Conservation (phyloP, 2,113 vertebrate species). For the Agapornis roseicollis region DNA sequence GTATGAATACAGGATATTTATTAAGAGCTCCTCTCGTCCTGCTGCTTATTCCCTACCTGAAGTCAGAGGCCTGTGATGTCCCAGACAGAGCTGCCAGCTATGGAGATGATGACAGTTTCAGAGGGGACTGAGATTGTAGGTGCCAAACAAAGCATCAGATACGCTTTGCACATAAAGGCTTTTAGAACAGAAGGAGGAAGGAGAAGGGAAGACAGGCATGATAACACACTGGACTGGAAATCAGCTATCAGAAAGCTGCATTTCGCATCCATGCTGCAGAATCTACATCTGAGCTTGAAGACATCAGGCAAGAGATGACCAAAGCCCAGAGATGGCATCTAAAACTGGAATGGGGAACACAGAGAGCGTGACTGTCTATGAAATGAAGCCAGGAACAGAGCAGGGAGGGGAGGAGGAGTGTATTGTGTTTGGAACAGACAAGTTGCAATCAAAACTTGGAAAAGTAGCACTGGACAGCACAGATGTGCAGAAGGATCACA, state of each 20-base stretch:
- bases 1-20: slow-evolving; percentile 47
- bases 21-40: slow-evolving; percentile 26
- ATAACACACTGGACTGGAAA: not conserved
- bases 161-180: not conserved
- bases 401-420: not conserved
- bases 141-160: slow-evolving; percentile 31
- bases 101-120: slow-evolving; percentile 41
- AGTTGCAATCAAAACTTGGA: not conserved
- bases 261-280: not conserved
- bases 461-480: not conserved
- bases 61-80: slow-evolving; percentile 44
- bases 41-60: slow-evolving; percentile 51
- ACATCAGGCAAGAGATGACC: not conserved
- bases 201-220: not conserved
- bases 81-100: slow-evolving; percentile 18
- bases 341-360: not conserved
- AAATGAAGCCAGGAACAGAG: not conserved
- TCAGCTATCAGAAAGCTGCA: not conserved
- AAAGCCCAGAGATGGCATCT: not conserved
- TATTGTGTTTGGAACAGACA: not conserved
- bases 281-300: not conserved
- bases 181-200: not conserved
- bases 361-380: not conserved
- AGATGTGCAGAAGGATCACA: not conserved
- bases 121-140: not conserved